Evolutionary conservation across 2,113 vertebrate genomes (phyloP).

Genomic region (Pitta sordida): DNA sequence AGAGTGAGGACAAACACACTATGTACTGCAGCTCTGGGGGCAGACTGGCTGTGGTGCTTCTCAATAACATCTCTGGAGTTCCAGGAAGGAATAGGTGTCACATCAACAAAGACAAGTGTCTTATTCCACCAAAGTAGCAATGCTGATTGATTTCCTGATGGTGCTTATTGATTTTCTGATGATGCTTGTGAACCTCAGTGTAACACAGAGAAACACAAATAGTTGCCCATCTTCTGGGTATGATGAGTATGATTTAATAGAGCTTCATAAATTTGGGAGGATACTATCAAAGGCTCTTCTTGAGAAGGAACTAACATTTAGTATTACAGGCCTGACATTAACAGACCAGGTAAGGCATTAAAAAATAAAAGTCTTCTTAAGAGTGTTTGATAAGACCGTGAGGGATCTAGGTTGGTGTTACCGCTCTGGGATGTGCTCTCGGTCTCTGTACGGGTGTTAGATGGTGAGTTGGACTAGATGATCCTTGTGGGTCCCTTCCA

Average conservation of each 20-base stretch:
- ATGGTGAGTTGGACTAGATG: too few species aligned
- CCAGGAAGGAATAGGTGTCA: background rate
- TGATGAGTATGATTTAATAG: background rate
- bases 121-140: background rate
- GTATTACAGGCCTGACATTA: background rate
- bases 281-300: background rate
- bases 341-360: background rate
- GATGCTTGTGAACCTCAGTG: background rate
- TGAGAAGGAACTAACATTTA: background rate
- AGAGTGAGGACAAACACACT: background rate
- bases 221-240: background rate
- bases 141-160: background rate
- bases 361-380: background rate
- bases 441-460: too few species aligned
- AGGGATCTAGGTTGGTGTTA: too few species aligned
- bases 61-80: background rate
- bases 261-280: background rate
- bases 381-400: background rate
- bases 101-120: background rate
- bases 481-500: too few species aligned
- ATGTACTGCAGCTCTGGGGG: background rate
- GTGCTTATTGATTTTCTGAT: background rate
- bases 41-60: background rate
- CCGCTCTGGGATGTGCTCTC: too few species aligned
- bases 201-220: background rate